Percentiles rank a stretch among this genome's conserved stretches.
These are phyloP conservation scores for Halichoeres trimaculatus DNA, from an alignment of 2,113 vertebrate genomes.

Conservation along the genomic window DNA sequence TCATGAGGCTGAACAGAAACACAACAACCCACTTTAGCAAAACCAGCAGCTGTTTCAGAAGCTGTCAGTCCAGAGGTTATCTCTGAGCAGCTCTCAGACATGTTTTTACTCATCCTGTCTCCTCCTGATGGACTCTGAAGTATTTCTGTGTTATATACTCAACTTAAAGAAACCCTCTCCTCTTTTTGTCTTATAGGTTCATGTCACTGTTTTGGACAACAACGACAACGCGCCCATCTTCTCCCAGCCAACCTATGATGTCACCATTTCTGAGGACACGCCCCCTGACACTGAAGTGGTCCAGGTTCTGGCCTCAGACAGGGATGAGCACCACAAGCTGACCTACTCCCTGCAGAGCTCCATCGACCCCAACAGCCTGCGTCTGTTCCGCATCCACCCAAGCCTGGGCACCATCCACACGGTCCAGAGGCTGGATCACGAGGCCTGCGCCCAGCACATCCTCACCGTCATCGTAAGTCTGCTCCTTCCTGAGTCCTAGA, in stretches of 20 bases:
- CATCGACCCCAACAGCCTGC: conserved; percentile 90
- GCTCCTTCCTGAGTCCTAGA: too few relatives aligned
- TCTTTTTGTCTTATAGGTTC: conserved; percentile 82
- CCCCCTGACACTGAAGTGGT: conserved; percentile 92
- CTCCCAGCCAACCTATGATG: conserved; percentile 91
- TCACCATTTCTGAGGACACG: conserved; percentile 92
- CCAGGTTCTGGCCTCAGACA: conserved; percentile 93
- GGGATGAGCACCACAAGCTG: conserved; percentile 91
- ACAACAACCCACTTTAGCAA: neutral
- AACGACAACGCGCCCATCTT: conserved; percentile 96
- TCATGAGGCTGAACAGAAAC: neutral
- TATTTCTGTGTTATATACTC: too few relatives aligned
- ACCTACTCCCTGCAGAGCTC: conserved; percentile 93
- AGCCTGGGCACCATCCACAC: conserved; percentile 89
- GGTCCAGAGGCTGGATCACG: conserved; percentile 90
- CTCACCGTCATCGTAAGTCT: conserved; percentile 92
- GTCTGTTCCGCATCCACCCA: conserved; percentile 92
- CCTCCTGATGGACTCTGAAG: too few relatives aligned
- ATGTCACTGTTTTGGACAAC: conserved; percentile 93
- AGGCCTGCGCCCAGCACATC: conserved; percentile 93
- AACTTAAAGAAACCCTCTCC: neutral
- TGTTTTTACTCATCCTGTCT: neutral
- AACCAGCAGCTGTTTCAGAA: neutral
- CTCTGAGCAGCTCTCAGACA: neutral
- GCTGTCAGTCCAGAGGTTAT: neutral